Evolutionary conservation across 2,797 vertebrate genomes (phyloP).

Genomic region (Malacoraja senta): DNA sequence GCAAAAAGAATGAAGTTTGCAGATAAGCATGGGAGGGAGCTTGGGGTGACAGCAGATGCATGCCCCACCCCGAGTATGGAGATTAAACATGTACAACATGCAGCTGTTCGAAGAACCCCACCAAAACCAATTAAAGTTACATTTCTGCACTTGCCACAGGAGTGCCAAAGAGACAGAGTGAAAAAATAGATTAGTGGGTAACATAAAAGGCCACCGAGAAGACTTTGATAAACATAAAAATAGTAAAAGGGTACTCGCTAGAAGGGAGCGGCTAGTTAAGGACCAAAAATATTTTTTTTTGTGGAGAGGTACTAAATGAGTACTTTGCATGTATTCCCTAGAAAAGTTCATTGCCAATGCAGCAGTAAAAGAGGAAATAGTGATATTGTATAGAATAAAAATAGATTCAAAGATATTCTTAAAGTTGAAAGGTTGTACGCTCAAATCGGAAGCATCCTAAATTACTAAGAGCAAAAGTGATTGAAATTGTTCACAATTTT

Average conservation of each 20-base stretch:
- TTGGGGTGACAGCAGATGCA: too few relatives aligned
- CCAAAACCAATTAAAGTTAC: too few relatives aligned
- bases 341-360: neutral
- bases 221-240: neutral
- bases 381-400: neutral
- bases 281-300: neutral
- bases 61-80: too few relatives aligned
- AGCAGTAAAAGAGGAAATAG: neutral
- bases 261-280: neutral
- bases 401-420: neutral
- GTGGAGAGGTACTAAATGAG: neutral
- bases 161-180: neutral
- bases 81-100: too few relatives aligned
- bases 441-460: neutral
- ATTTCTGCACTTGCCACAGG: too few relatives aligned
- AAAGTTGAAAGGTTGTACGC: neutral
- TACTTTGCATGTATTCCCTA: neutral
- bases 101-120: too few relatives aligned
- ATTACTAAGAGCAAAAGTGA: neutral
- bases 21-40: too few relatives aligned
- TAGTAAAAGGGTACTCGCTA: neutral
- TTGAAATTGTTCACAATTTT: neutral
- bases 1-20: too few relatives aligned
- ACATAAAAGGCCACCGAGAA: neutral
- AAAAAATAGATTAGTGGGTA: neutral